Conservation (phyloP, 2,888 invertebrate genomes). For the Amblyjoppa fuscipennis region DNA sequence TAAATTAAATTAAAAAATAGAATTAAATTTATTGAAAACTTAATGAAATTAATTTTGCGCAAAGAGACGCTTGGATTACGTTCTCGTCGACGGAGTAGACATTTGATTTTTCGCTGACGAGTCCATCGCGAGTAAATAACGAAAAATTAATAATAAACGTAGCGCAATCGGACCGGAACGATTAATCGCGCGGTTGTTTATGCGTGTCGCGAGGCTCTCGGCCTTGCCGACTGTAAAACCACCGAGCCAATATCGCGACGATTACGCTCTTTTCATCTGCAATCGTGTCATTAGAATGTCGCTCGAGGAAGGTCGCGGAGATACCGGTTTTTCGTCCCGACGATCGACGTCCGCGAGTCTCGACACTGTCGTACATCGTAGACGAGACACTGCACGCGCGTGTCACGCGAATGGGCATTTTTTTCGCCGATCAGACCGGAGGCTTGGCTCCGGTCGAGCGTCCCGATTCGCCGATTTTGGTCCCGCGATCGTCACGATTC, state of each 20-base stretch:
- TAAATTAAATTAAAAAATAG: no score
- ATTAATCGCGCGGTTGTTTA: slow-evolving; percentile 17
- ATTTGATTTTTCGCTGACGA: background rate
- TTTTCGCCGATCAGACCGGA: background rate
- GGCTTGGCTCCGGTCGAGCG: slow-evolving; percentile 34
- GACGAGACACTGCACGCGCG: no score
- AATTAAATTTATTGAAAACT: no score
- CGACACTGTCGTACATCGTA: no score
- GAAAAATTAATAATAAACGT: background rate
- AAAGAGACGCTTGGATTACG: no score
- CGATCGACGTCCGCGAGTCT: no score
- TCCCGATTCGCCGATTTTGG: slow-evolving; percentile 28
- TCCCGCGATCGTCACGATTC: slow-evolving; percentile 27
- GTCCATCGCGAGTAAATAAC: background rate
- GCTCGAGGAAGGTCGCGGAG: background rate
- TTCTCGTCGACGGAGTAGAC: no score
- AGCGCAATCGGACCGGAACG: background rate
- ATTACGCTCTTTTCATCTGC: background rate
- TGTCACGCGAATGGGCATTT: no score
- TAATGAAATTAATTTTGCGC: no score
- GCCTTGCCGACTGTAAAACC: slow-evolving; percentile 5
- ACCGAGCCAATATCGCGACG: background rate
- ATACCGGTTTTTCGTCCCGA: no score
- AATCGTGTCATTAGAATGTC: slow-evolving; percentile 1
- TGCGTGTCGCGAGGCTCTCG: slow-evolving; percentile 14